phyloP scores from a whole-genome alignment of 2,888 invertebrate genomes.

The Chymomyza caudatula region DNA sequence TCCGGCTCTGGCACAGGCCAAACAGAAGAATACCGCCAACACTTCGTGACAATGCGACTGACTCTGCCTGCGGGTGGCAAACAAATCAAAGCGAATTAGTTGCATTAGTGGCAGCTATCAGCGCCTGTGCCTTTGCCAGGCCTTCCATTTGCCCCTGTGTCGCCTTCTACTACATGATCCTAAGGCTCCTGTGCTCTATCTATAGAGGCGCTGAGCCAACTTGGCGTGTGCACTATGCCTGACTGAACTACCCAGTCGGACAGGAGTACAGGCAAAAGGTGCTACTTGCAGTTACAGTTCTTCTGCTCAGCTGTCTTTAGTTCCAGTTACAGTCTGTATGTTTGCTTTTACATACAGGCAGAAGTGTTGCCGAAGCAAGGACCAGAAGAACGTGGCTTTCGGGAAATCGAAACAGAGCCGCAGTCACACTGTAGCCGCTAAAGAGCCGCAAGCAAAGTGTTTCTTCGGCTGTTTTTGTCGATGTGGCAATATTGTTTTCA shows the following conservation, averaged over 20 bases:
- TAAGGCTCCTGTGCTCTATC: background rate
- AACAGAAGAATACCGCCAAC: conserved; percentile 7
- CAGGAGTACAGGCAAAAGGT: background rate
- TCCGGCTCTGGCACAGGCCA: background rate
- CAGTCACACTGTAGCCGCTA: too few relatives aligned
- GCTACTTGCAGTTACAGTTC: too few relatives aligned
- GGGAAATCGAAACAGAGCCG: too few relatives aligned
- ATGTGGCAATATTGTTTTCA: too few relatives aligned
- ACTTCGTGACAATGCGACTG: conserved; percentile 38
- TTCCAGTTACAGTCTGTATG: too few relatives aligned
- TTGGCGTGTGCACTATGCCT: conserved; percentile 9
- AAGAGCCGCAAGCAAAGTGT: too few relatives aligned
- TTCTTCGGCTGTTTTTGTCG: too few relatives aligned
- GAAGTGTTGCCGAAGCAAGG: too few relatives aligned
- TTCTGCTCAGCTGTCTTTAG: background rate
- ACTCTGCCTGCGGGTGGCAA: conserved; percentile 29
- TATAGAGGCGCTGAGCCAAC: background rate
- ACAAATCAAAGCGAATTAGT: conserved; percentile 48
- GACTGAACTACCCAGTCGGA: background rate
- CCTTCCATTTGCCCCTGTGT: background rate
- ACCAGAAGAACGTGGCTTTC: too few relatives aligned
- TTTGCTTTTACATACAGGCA: background rate
- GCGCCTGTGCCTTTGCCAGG: conserved; percentile 22
- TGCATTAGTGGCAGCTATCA: conserved; percentile 48
- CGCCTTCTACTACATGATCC: background rate